Percentiles rank a stretch among this genome's conserved stretches.
Conservation (phyloP, 53 echinoderm and acorn worm genomes). For the Echinometra lucunter region DNA sequence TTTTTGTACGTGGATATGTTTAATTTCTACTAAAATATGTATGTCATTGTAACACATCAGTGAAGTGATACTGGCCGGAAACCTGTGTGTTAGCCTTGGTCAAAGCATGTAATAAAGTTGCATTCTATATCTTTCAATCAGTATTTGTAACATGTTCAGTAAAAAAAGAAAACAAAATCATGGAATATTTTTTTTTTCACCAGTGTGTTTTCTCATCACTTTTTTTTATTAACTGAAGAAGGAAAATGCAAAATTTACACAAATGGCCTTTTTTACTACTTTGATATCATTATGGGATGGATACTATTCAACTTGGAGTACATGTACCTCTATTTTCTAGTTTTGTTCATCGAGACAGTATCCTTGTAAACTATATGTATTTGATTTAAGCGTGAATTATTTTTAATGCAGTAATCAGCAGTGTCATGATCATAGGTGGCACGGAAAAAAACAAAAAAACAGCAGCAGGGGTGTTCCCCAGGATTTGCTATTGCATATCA, state of each 20-base stretch:
- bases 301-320: neutral
- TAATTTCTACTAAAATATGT: too few relatives aligned
- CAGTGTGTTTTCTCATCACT: neutral
- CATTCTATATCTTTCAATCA: neutral
- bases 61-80: too few relatives aligned
- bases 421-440: too few relatives aligned
- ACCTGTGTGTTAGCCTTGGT: too few relatives aligned
- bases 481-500: too few relatives aligned
- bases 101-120: neutral
- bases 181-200: neutral
- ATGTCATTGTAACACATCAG: too few relatives aligned
- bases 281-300: neutral
- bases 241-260: neutral
- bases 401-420: too few relatives aligned
- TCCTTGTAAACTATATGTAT: neutral
- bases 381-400: neutral
- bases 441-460: too few relatives aligned
- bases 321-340: neutral
- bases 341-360: too few relatives aligned
- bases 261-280: constrained; percentile 6
- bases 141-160: neutral
- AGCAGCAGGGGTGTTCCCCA: too few relatives aligned
- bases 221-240: constrained; percentile 1
- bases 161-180: neutral
- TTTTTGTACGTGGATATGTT: too few relatives aligned